Percentiles rank a stretch among this genome's conserved stretches.
Evolutionary conservation across 2,797 vertebrate genomes (phyloP).

Genomic region (Danio tinwini): DNA sequence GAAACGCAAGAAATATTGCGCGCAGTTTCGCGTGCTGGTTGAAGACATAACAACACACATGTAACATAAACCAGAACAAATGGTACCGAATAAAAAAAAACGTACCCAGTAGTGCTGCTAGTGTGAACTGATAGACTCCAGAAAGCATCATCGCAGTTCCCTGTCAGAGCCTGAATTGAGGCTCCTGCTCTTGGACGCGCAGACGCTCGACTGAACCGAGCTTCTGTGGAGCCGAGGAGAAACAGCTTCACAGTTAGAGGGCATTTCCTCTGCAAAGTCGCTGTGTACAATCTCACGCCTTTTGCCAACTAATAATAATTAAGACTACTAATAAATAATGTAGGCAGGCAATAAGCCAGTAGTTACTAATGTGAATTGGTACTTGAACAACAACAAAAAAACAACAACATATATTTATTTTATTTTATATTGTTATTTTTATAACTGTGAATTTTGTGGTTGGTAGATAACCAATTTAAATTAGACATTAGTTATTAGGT

Average conservation of each 20-base stretch:
- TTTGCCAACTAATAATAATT: too few relatives aligned
- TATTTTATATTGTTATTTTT: too few relatives aligned
- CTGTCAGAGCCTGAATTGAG: constrained; percentile 39
- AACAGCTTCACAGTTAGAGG: constrained; percentile 9
- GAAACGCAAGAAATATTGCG: not conserved
- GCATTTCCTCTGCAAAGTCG: constrained; percentile 8
- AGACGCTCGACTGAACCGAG: constrained; percentile 38
- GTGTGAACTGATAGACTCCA: constrained; percentile 24
- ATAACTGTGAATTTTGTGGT: too few relatives aligned
- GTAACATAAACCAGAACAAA: not conserved
- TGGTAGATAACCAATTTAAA: too few relatives aligned
- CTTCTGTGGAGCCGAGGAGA: too few relatives aligned
- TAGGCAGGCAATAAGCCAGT: too few relatives aligned
- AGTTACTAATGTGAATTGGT: too few relatives aligned
- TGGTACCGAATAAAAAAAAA: not conserved
- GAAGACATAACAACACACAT: not conserved
- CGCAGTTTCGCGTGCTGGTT: not conserved
- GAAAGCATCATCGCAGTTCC: constrained; percentile 42
- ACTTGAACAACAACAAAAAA: too few relatives aligned
- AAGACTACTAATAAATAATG: too few relatives aligned
- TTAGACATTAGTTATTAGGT: too few relatives aligned
- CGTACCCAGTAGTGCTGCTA: constrained; percentile 50
- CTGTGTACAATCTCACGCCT: not conserved
- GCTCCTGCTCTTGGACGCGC: constrained; percentile 38
- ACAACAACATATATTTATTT: too few relatives aligned